These are phyloP conservation scores for Zaprionus taronus DNA, from an alignment of 1,140 invertebrate species.

Conservation along the genomic window DNA sequence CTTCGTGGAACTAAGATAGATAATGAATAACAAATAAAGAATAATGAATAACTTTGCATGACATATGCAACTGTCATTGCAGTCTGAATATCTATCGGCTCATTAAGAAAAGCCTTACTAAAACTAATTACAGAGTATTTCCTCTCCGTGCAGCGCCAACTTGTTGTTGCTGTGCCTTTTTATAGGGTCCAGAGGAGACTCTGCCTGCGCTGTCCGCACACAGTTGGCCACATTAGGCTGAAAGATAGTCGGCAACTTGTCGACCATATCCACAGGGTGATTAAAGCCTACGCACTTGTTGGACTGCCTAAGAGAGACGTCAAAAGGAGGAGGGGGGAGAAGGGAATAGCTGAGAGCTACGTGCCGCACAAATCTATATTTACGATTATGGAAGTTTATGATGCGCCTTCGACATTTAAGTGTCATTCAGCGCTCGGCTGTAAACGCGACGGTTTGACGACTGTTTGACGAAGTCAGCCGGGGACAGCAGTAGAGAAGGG, in stretches of 20 bases:
- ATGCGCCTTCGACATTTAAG: constrained; percentile 66
- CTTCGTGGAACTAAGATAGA: not conserved
- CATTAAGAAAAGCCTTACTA: not conserved
- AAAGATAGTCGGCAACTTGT: constrained; percentile 10
- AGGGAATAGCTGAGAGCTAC: constrained; percentile 17
- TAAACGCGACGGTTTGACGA: constrained; percentile 55
- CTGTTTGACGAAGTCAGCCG: constrained; percentile 4
- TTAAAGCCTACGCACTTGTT: constrained; percentile 22
- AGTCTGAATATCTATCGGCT: not conserved
- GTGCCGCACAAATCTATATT: constrained; percentile 76
- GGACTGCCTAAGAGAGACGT: not conserved
- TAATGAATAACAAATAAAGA: not conserved
- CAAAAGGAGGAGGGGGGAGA: not conserved
- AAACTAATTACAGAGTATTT: not conserved
- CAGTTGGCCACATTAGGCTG: not conserved
- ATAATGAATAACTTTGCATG: not conserved
- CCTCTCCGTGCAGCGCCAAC: rapidly evolving
- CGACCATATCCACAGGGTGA: not conserved
- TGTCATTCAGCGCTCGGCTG: constrained; percentile 68
- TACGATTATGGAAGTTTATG: constrained; percentile 74
- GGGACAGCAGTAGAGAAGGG: too few relatives aligned
- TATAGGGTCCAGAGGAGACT: not conserved
- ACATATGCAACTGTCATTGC: not conserved
- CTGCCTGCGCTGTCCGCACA: not conserved
- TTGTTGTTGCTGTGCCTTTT: not conserved